Evolutionary conservation across 2,888 invertebrate genomes (phyloP).

Genomic region (Dynastes grantii): DNA sequence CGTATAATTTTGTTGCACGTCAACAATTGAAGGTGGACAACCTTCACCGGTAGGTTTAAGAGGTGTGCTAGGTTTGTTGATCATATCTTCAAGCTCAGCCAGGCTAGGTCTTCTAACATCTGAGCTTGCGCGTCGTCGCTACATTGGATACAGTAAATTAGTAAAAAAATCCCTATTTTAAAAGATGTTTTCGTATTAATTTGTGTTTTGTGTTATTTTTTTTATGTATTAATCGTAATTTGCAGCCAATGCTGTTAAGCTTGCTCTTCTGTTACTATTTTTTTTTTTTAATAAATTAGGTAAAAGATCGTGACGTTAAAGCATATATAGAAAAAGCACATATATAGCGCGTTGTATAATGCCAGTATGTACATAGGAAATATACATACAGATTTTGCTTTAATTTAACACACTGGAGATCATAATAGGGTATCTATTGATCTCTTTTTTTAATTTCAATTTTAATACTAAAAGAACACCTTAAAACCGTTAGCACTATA

Average conservation of each 20-base stretch:
- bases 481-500: slow-evolving; percentile 51
- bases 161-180: background rate
- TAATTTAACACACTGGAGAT: slow-evolving; percentile 49
- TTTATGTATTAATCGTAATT: slow-evolving; percentile 37
- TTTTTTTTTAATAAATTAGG: slow-evolving; percentile 38
- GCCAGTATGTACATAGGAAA: slow-evolving; percentile 44
- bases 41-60: slow-evolving; percentile 84
- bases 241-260: slow-evolving; percentile 47
- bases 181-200: slow-evolving; percentile 18
- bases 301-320: background rate
- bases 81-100: slow-evolving; percentile 90
- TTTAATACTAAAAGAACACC: slow-evolving; percentile 45
- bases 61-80: slow-evolving; percentile 93
- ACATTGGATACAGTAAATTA: slow-evolving; percentile 42
- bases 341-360: slow-evolving; percentile 39
- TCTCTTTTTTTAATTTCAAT: slow-evolving; percentile 35
- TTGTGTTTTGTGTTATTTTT: slow-evolving; percentile 34
- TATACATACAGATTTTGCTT: slow-evolving; percentile 44
- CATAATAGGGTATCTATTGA: slow-evolving; percentile 39
- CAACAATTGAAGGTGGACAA: slow-evolving; percentile 92
- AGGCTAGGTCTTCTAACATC: slow-evolving; percentile 93
- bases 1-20: slow-evolving; percentile 95
- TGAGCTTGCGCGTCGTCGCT: slow-evolving; percentile 87
- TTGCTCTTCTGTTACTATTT: slow-evolving; percentile 20
- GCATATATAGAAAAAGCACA: slow-evolving; percentile 43